Evolutionary conservation across 2,113 vertebrate genomes (phyloP).

Genomic region (Coptodon rendalli): DNA sequence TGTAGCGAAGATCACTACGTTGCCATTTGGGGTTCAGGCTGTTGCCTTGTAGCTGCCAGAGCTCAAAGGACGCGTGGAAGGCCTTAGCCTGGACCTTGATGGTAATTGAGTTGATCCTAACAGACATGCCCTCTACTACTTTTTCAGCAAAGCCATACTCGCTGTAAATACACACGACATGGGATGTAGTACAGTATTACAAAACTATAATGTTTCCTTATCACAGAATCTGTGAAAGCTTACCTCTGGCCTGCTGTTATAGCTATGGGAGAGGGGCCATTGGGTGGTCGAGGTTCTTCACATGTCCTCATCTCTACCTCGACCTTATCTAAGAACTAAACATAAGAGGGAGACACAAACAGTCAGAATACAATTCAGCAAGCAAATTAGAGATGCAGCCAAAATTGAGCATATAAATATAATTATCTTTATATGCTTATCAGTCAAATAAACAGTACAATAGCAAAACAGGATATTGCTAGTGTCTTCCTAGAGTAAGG

Average conservation of each 20-base stretch:
- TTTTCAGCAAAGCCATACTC: conserved; percentile 99
- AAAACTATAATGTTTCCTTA: neutral
- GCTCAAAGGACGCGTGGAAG: conserved; percentile 93
- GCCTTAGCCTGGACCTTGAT: conserved; percentile 95
- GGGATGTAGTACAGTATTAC: neutral
- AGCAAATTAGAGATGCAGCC: neutral
- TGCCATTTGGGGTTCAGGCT: conserved; percentile 96
- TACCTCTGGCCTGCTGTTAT: conserved; percentile 95
- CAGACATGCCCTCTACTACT: conserved; percentile 98
- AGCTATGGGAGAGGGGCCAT: conserved; percentile 95
- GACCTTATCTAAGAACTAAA: conserved; percentile 95
- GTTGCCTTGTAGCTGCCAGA: conserved; percentile 97
- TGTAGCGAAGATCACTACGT: conserved; percentile 88
- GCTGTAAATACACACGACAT: conserved; percentile 55
- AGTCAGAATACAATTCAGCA: neutral
- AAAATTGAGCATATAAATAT: neutral
- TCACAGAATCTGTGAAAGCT: neutral
- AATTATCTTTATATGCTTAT: neutral
- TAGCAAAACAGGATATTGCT: neutral
- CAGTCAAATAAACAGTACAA: neutral
- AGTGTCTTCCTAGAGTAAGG: neutral
- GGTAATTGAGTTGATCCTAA: conserved; percentile 91
- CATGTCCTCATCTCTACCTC: conserved; percentile 98
- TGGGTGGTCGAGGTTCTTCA: conserved; percentile 91
- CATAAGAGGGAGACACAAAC: neutral